Conservation (phyloP, 2,888 invertebrate genomes). For the Luperina testacea region DNA sequence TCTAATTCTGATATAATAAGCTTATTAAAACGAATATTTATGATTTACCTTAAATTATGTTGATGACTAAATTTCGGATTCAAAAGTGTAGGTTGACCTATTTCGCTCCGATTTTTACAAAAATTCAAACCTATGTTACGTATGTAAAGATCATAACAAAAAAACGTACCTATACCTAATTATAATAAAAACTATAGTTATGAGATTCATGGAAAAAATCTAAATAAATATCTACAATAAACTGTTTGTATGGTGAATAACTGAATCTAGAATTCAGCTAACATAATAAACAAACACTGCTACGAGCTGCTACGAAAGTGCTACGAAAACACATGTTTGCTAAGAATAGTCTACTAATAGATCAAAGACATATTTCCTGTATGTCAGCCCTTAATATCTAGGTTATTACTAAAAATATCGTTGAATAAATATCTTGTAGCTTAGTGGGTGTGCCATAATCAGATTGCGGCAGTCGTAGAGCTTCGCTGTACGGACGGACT, state of each 20-base stretch:
- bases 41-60: constrained; percentile 46
- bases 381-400: constrained; percentile 24
- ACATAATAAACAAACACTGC: constrained; percentile 45
- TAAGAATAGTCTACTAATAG: constrained; percentile 8
- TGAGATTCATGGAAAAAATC: not conserved
- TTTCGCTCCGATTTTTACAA: not conserved
- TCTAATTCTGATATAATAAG: constrained; percentile 66
- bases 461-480: constrained; percentile 89
- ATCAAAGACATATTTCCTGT: not conserved
- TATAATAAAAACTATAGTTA: not conserved
- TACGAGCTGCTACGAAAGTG: constrained; percentile 63
- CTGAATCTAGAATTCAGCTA: constrained; percentile 3
- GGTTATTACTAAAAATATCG: constrained; percentile 47
- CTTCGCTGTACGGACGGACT: constrained; percentile 80
- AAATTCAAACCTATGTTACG: not conserved
- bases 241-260: not conserved
- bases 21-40: constrained; percentile 61
- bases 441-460: constrained; percentile 88
- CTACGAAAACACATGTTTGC: constrained; percentile 54
- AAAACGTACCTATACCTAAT: no score
- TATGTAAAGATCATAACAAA: not conserved
- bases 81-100: constrained; percentile 10
- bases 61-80: constrained; percentile 12
- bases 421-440: constrained; percentile 72
- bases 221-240: not conserved